These are phyloP conservation scores for Chloropsis hardwickii DNA, from an alignment of 2,113 vertebrate genomes.

Conservation along the genomic window DNA sequence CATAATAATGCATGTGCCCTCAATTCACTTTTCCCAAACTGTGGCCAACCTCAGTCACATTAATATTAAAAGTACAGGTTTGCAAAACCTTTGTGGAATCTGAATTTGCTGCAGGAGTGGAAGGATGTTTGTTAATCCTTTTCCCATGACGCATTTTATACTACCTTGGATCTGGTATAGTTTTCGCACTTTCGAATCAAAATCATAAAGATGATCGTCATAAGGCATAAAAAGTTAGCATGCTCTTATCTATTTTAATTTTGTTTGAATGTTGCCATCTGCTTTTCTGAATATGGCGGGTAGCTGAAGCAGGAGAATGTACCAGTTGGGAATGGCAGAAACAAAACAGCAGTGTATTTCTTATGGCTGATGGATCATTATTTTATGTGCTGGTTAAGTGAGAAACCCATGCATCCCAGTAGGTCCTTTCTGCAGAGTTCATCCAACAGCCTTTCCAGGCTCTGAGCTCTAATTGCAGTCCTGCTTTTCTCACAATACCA, in stretches of 20 bases:
- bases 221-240: slow-evolving; percentile 29
- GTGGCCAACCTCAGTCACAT: not conserved
- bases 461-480: not conserved
- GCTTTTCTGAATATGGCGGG: not conserved
- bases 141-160: not conserved
- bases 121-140: not conserved
- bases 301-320: not conserved
- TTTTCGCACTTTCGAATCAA: not conserved
- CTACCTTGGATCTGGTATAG: not conserved
- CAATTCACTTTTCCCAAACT: not conserved
- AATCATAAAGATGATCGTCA: not conserved
- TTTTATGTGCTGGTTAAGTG: not conserved
- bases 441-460: not conserved
- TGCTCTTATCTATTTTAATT: slow-evolving; percentile 35
- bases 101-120: not conserved
- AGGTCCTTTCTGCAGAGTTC: not conserved
- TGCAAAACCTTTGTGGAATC: not conserved
- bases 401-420: not conserved
- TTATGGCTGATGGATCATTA: not conserved
- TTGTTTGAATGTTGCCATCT: slow-evolving; percentile 48
- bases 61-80: not conserved
- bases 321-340: not conserved
- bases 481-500: not conserved
- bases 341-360: not conserved
- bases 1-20: not conserved